Conservation (phyloP, 2,888 invertebrate species). For the Miltochrista miniata region DNA sequence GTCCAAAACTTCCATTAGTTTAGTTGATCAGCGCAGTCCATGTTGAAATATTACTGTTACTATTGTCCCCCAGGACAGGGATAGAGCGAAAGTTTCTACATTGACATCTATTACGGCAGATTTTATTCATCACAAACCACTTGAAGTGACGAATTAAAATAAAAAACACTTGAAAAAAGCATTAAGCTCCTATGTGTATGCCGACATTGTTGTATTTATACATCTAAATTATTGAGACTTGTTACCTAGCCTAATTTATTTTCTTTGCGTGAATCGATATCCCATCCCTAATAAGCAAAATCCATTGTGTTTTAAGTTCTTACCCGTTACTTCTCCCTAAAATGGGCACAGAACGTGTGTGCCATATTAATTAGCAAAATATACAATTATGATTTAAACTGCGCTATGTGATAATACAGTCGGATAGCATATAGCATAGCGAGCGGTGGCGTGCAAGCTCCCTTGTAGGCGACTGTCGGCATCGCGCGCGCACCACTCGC, state of each 20-base stretch:
- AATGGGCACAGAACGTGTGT: slow-evolving; percentile 65
- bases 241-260: slow-evolving; percentile 28
- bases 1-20: too few species aligned
- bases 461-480: slow-evolving; percentile 61
- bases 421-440: slow-evolving; percentile 58
- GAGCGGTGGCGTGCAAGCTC: slow-evolving; percentile 60
- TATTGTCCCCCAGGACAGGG: neutral
- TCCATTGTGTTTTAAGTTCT: slow-evolving; percentile 65
- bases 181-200: too few species aligned
- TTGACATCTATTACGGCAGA: neutral
- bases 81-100: neutral
- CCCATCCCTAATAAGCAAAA: slow-evolving; percentile 53
- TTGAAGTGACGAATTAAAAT: too few species aligned
- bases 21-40: too few species aligned
- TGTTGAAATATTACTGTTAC: too few species aligned
- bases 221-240: too few species aligned
- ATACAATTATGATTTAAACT: slow-evolving; percentile 55
- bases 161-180: too few species aligned
- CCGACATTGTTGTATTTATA: too few species aligned
- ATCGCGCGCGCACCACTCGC: slow-evolving; percentile 73
- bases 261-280: slow-evolving; percentile 42
- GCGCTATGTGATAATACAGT: slow-evolving; percentile 68
- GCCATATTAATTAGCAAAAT: slow-evolving; percentile 76
- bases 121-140: too few species aligned
- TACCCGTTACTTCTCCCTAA: slow-evolving; percentile 74